Conservation (phyloP, 2,113 vertebrate genomes). For the Egretta garzetta region DNA sequence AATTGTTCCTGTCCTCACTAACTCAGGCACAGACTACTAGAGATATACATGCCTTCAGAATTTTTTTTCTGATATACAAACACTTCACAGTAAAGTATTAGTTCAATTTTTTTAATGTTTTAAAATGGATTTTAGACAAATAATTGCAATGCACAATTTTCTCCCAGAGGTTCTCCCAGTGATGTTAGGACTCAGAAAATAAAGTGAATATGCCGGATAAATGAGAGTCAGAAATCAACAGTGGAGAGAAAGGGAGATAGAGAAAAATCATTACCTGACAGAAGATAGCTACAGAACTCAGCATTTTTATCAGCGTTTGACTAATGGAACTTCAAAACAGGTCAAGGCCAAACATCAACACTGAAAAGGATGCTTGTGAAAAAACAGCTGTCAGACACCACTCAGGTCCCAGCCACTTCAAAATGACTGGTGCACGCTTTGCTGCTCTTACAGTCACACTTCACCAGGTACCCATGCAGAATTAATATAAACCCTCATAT, state of each 20-base stretch:
- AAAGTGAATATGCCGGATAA: not conserved
- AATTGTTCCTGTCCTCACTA: not conserved
- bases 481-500: rapidly evolving
- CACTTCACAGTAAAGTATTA: not conserved
- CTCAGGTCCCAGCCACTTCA: not conserved
- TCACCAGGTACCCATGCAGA: not conserved
- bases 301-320: conserved; percentile 14
- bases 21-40: not conserved
- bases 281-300: conserved; percentile 22
- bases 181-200: not conserved
- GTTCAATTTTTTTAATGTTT: not conserved
- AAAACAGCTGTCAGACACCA: not conserved
- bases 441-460: not conserved
- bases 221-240: not conserved
- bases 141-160: not conserved
- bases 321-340: not conserved
- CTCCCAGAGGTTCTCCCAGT: not conserved
- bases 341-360: not conserved
- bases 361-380: not conserved
- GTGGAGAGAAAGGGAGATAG: conserved; percentile 1
- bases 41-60: not conserved
- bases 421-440: not conserved
- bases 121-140: not conserved
- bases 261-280: conserved; percentile 3
- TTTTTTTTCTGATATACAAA: not conserved